Evolutionary conservation across 2,888 invertebrate species (phyloP).

Genomic region (Aricia artaxerxes): DNA sequence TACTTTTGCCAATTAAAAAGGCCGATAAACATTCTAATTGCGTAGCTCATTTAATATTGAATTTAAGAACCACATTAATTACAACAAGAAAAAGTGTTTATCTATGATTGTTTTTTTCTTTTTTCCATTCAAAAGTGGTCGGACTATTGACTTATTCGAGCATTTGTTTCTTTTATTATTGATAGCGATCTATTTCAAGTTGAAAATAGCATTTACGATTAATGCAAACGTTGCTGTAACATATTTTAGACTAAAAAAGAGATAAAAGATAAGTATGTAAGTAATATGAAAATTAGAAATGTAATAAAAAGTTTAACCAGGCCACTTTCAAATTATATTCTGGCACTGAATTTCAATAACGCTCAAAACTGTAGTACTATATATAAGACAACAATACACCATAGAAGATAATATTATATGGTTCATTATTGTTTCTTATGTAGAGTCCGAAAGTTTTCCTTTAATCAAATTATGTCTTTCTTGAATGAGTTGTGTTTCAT

Average conservation of each 20-base stretch:
- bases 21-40: neutral
- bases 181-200: neutral
- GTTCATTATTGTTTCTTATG: no score
- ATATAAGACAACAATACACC: no score
- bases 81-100: conserved; percentile 1
- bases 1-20: conserved; percentile 18
- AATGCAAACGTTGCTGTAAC: neutral
- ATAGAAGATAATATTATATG: no score
- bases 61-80: conserved; percentile 4
- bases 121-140: conserved; percentile 11
- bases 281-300: neutral
- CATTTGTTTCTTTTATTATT: conserved; percentile 7
- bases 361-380: no score
- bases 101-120: conserved; percentile 2
- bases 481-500: no score
- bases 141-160: neutral
- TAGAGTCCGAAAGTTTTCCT: no score
- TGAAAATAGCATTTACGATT: neutral
- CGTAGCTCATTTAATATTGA: neutral
- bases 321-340: no score
- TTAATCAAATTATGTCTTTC: no score
- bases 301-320: no score
- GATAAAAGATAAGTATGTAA: neutral
- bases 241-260: neutral
- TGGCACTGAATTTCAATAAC: no score